Conservation (phyloP, 2,888 invertebrate genomes). For the Dorcus parallelipipedus region DNA sequence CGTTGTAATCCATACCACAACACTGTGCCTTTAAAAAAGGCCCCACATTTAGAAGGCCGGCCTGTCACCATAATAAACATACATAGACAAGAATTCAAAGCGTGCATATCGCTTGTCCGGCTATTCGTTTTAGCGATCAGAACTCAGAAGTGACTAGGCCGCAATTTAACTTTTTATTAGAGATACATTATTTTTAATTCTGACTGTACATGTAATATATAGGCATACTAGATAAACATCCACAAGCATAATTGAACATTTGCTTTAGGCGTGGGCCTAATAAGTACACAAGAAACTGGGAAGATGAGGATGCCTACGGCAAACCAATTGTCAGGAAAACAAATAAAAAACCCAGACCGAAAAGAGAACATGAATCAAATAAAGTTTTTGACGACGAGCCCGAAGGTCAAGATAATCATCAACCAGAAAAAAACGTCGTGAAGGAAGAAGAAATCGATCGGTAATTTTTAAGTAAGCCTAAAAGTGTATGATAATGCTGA, state of each 20-base stretch:
- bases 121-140: too few relatives aligned
- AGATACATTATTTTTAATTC: too few relatives aligned
- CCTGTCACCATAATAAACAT: too few relatives aligned
- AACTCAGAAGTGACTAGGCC: too few relatives aligned
- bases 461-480: neutral
- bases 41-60: too few relatives aligned
- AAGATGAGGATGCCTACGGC: constrained; percentile 85
- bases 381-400: constrained; percentile 30
- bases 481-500: neutral
- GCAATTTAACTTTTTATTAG: too few relatives aligned
- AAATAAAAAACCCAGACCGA: constrained; percentile 37
- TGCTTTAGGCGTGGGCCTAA: constrained; percentile 75
- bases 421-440: neutral
- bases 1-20: too few relatives aligned
- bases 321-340: constrained; percentile 48
- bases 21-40: too few relatives aligned
- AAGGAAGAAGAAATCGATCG: constrained; percentile 2
- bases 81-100: too few relatives aligned
- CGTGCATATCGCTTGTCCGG: too few relatives aligned
- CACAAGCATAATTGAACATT: neutral
- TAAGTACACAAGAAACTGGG: constrained; percentile 90
- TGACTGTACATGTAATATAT: too few relatives aligned
- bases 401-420: constrained; percentile 45
- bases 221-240: too few relatives aligned
- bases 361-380: constrained; percentile 29